Percentiles rank a stretch among this genome's conserved stretches.
phyloP scores from a whole-genome alignment of 30 jellyfish, hydroid and myxozoan species.

The Kudoa iwatai region DNA sequence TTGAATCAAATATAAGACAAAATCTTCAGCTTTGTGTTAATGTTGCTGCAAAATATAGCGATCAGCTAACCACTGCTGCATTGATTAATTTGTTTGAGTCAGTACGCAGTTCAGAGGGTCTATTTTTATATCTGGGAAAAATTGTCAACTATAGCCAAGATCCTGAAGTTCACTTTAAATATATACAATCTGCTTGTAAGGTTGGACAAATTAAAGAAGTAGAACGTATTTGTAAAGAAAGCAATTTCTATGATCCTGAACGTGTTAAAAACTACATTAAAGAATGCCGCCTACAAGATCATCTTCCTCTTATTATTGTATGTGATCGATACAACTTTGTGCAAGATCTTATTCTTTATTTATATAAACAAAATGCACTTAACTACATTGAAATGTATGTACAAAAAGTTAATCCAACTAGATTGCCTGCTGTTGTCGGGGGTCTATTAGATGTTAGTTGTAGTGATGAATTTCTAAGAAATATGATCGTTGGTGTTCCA shows the following conservation, averaged over 20 bases:
- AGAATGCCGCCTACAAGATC: slow-evolving; percentile 64
- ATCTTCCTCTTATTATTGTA: slow-evolving; percentile 65
- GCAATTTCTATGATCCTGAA: slow-evolving; percentile 77
- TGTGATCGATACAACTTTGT: slow-evolving; percentile 91
- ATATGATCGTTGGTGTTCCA: slow-evolving; percentile 41
- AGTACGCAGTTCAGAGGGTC: slow-evolving; percentile 76
- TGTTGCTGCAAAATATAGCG: slow-evolving; percentile 87
- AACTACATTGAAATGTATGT: slow-evolving; percentile 78
- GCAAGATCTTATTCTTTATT: slow-evolving; percentile 60
- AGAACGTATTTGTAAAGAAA: slow-evolving; percentile 91
- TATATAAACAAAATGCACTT: slow-evolving; percentile 46
- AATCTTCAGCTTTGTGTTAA: slow-evolving; percentile 80
- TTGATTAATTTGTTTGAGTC: slow-evolving; percentile 73
- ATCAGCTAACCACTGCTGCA: slow-evolving; percentile 74
- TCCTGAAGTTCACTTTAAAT: slow-evolving; percentile 78
- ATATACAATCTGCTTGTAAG: slow-evolving; percentile 93
- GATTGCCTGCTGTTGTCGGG: slow-evolving; percentile 87
- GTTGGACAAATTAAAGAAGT: slow-evolving; percentile 97
- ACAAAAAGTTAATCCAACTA: slow-evolving; percentile 94
- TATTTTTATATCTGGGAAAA: slow-evolving; percentile 65
- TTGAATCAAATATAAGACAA: slow-evolving; percentile 63
- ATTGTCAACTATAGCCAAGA: slow-evolving; percentile 89
- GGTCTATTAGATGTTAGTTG: slow-evolving; percentile 89
- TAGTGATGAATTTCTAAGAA: slow-evolving; percentile 66
- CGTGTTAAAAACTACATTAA: slow-evolving; percentile 74